These are phyloP conservation scores for Brachylomia viminalis DNA, from an alignment of 2,888 invertebrate species.

Conservation along the genomic window DNA sequence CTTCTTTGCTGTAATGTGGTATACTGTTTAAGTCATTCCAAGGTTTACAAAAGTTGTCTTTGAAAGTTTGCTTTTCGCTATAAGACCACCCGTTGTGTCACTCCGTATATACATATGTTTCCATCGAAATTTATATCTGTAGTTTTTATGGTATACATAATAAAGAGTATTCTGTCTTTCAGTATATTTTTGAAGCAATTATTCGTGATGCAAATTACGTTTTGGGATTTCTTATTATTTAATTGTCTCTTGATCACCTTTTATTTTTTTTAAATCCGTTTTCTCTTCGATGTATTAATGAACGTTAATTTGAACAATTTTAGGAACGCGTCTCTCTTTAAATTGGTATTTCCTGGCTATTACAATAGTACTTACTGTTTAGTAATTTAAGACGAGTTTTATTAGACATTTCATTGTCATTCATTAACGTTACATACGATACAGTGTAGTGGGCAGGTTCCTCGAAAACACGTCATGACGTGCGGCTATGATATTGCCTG, in stretches of 20 bases:
- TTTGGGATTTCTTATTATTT: background rate
- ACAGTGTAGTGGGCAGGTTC: background rate
- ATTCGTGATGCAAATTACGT: background rate
- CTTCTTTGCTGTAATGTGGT: constrained; percentile 1
- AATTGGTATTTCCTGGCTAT: background rate
- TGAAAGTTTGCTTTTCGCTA: background rate
- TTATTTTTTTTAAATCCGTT: background rate
- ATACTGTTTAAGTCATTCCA: background rate
- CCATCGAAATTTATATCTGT: background rate
- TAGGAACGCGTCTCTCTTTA: background rate
- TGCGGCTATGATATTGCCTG: background rate
- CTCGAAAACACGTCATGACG: background rate
- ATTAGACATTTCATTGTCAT: background rate
- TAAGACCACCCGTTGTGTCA: background rate
- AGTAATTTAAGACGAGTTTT: background rate
- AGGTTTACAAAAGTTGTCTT: background rate
- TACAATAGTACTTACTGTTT: background rate
- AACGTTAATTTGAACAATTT: background rate
- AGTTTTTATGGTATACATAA: background rate
- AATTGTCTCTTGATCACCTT: background rate
- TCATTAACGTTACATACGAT: background rate
- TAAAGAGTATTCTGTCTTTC: background rate
- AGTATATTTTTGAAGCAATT: background rate
- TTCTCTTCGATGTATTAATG: background rate
- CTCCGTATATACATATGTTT: no score